Evolutionary conservation across 2,888 invertebrate species (phyloP).

Genomic region (Phymatocera aterrima): DNA sequence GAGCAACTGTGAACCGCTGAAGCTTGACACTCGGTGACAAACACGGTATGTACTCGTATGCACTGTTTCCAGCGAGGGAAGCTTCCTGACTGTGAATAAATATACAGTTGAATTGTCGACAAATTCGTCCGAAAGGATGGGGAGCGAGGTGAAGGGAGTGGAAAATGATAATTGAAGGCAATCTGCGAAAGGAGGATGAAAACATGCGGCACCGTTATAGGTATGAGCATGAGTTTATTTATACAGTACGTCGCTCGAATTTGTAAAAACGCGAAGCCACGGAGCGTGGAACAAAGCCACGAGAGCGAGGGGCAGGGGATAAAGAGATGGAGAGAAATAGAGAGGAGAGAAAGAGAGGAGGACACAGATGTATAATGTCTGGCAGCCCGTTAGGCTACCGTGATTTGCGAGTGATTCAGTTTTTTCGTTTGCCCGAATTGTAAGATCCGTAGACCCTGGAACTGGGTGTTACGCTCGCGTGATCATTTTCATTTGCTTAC

Average conservation of each 20-base stretch:
- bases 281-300: conserved; percentile 22
- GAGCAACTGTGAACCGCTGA: conserved; percentile 35
- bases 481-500: conserved; percentile 19
- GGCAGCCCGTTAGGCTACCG: conserved; percentile 32
- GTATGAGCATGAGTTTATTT: conserved; percentile 28
- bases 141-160: conserved; percentile 7
- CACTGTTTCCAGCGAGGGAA: conserved; percentile 1
- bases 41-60: too few relatives aligned
- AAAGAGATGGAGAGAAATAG: not conserved
- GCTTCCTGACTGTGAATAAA: not conserved
- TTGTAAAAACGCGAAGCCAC: conserved; percentile 28
- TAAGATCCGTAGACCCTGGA: conserved; percentile 24
- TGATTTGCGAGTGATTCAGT: conserved; percentile 31
- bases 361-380: conserved; percentile 38
- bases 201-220: conserved; percentile 33
- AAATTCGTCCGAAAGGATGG: conserved; percentile 11
- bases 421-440: conserved; percentile 15
- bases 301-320: conserved; percentile 14
- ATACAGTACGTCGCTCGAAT: conserved; percentile 8
- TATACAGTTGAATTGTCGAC: not conserved
- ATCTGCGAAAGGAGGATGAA: conserved; percentile 34
- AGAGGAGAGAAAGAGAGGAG: not conserved
- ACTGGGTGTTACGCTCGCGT: conserved; percentile 39
- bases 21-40: conserved; percentile 27
- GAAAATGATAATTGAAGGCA: conserved; percentile 32